Base-by-base conservation (phyloP, 1,140 invertebrate species). In the Conopomorpha cramerella region DNA sequence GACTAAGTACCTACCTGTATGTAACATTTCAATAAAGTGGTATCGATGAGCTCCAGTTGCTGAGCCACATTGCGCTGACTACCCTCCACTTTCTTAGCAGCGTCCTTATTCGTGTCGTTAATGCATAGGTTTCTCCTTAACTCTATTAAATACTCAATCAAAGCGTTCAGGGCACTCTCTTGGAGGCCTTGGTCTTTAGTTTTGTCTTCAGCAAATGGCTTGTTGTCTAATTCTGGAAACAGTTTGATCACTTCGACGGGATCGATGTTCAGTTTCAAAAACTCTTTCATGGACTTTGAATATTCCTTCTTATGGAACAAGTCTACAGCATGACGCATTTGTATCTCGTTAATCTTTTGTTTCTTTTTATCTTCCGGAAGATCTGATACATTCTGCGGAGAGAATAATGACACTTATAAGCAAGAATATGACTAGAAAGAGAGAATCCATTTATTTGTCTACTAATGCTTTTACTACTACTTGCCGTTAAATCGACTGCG, bases 21-120 rank as follows among this genome's bases (percentile, higher is more conserved):
- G 78, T 98, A 99, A 70, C 95, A 98, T 66, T 98, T 98, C 0
- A 99, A 77, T 29, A 99, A 70, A 1, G 95, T 97, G 2, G 95
- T 98, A 62, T 98, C 96, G 43, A 98, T 96, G 27, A 98, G 93
- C 73, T 96, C 93, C 13, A 95, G 65, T 18, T 96, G 79, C 45
- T 95, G 84, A 34, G 61, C 34, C 4, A 57, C 53, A 43, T 80
- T 81, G 34, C 76, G 79, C 6, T 78, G 77, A 31, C 43, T 52
- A 1, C 39, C 36, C 25, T 79, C 64, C 0, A 32, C 38, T 34
- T 79, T 76, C n/a, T n/a, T n/a, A n/a, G n/a, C n/a, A n/a, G n/a
- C n/a, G n/a, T n/a, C n/a, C n/a, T n/a, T n/a, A n/a, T n/a, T n/a
- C n/a, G n/a, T n/a, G n/a, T n/a, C n/a, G n/a, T n/a, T n/a, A n/a